Percentiles rank a stretch among this genome's conserved stretches.
These are phyloP conservation scores for Salticus scenicus DNA, from an alignment of 2,888 invertebrate species.

Conservation along the genomic window DNA sequence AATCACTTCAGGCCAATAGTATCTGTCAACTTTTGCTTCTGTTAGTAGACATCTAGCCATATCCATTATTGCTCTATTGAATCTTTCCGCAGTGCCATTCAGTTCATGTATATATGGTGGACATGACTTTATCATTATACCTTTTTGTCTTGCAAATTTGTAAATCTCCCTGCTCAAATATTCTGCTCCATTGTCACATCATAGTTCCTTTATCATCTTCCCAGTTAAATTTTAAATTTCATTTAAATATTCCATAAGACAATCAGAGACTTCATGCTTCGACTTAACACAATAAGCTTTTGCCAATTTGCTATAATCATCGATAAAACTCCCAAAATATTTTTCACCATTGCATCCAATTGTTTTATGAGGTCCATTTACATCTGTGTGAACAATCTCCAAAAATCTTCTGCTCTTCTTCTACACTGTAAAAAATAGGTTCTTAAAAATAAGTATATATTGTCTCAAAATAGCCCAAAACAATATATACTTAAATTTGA, in stretches of 20 bases:
- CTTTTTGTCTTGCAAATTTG: neutral
- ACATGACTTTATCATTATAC: neutral
- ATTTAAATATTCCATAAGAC: neutral
- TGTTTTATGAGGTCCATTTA: neutral
- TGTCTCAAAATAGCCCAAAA: no score
- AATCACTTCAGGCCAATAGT: neutral
- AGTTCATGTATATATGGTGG: neutral
- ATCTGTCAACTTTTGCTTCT: neutral
- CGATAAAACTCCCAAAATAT: neutral
- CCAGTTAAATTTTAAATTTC: neutral
- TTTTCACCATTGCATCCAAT: conserved; percentile 3
- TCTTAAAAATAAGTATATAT: no score
- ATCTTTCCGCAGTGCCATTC: neutral
- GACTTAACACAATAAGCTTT: neutral
- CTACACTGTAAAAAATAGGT: no score
- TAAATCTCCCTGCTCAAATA: neutral
- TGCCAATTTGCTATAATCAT: conserved; percentile 10
- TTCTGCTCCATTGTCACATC: neutral
- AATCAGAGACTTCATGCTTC: neutral
- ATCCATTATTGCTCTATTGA: neutral
- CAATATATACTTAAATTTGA: no score
- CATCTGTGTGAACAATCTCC: neutral
- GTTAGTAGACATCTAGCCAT: neutral
- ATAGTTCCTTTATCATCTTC: neutral
- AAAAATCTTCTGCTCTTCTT: no score